These are phyloP conservation scores for Stenichneumon culpator DNA, from an alignment of 2,888 invertebrate genomes.

Conservation along the genomic window DNA sequence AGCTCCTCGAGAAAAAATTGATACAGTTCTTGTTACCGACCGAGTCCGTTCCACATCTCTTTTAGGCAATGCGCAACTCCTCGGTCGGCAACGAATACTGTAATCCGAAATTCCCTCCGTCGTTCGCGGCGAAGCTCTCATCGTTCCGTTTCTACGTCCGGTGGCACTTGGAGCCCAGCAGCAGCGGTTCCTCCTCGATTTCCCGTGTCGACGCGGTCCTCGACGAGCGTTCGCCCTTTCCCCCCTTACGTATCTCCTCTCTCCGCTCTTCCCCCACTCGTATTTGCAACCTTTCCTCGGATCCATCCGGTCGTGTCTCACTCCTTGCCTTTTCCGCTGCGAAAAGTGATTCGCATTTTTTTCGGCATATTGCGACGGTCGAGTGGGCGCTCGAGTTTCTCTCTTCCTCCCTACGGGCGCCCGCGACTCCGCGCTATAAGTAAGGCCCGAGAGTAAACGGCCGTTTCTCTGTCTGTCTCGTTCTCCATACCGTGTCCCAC, in stretches of 20 bases:
- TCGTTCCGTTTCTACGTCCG: conserved; percentile 33
- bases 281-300: conserved; percentile 49
- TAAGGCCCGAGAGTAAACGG: conserved; percentile 43
- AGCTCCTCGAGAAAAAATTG: background rate
- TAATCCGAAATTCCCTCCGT: conserved; percentile 12
- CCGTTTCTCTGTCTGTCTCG: conserved; percentile 1
- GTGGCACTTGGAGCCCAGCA: conserved; percentile 30
- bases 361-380: conserved; percentile 82
- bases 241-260: conserved; percentile 50
- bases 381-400: conserved; percentile 73
- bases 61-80: too few relatives aligned
- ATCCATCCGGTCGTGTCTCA: conserved; percentile 24
- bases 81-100: background rate
- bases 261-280: conserved; percentile 57
- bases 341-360: conserved; percentile 81
- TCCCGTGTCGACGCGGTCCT: conserved; percentile 53
- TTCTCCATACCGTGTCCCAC: background rate
- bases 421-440: conserved; percentile 45
- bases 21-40: background rate
- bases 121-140: conserved; percentile 36
- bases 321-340: conserved; percentile 62
- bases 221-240: conserved; percentile 53
- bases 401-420: background rate
- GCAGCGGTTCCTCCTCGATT: conserved; percentile 54
- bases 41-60: too few relatives aligned